Conservation (phyloP, 2,113 vertebrate species). For the Sitta europaea region DNA sequence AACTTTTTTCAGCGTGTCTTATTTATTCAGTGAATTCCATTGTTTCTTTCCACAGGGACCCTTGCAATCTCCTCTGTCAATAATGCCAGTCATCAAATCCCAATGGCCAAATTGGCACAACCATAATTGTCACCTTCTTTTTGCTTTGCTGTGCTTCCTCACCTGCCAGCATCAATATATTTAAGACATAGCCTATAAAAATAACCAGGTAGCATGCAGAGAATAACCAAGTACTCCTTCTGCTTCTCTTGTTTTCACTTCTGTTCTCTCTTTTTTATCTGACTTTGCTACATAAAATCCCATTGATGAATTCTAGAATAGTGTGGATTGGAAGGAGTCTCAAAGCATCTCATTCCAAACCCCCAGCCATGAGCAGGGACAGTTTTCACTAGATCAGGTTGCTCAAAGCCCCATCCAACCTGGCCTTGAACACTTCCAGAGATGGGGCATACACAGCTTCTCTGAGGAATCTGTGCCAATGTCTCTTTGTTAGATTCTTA, state of each 20-base stretch:
- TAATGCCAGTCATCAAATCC: slow-evolving; percentile 37
- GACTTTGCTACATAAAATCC: neutral
- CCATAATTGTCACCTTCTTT: slow-evolving; percentile 36
- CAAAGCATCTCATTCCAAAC: neutral
- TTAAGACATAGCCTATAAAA: slow-evolving; percentile 16
- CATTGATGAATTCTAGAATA: neutral
- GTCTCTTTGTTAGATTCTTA: too few species aligned
- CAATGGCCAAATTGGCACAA: slow-evolving; percentile 15
- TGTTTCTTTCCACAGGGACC: neutral
- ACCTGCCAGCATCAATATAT: slow-evolving; percentile 37
- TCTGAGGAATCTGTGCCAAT: neutral
- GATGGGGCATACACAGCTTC: neutral
- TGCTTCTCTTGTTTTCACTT: neutral
- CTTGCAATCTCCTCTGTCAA: slow-evolving; percentile 33
- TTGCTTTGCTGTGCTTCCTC: slow-evolving; percentile 27
- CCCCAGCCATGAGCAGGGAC: too few species aligned
- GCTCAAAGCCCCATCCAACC: neutral
- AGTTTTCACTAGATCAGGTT: neutral
- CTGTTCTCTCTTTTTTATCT: neutral
- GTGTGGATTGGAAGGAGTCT: neutral
- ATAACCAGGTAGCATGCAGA: neutral
- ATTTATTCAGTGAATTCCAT: slow-evolving; percentile 43
- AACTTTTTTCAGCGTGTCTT: slow-evolving; percentile 27
- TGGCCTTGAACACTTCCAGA: neutral
- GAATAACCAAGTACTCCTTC: neutral